These are phyloP conservation scores for Marasmarcha lunaedactyla DNA, from an alignment of 2,888 invertebrate species.

Conservation along the genomic window DNA sequence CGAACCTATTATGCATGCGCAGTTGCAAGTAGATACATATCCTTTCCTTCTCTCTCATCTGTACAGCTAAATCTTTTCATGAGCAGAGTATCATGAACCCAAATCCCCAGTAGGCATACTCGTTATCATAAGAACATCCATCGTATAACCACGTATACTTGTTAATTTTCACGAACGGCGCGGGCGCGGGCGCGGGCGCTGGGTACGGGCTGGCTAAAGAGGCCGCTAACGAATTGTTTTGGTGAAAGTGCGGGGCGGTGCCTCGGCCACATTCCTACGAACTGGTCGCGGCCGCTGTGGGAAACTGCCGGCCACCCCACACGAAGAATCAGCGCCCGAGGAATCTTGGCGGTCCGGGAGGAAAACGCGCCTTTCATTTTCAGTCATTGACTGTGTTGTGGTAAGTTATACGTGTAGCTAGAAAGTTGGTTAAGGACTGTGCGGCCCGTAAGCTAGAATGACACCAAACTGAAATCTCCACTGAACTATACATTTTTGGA, in stretches of 20 bases:
- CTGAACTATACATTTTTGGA: too few relatives aligned
- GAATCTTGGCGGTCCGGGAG: constrained; percentile 29
- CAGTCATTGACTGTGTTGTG: constrained; percentile 7
- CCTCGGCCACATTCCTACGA: constrained; percentile 68
- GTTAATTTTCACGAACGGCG: constrained; percentile 61
- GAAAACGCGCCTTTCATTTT: neutral
- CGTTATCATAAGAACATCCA: too few relatives aligned
- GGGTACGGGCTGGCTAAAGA: constrained; percentile 61
- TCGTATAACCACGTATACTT: constrained; percentile 18
- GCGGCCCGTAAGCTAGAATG: too few relatives aligned
- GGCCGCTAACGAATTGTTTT: constrained; percentile 70
- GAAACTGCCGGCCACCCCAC: constrained; percentile 64
- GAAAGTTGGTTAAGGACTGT: too few relatives aligned
- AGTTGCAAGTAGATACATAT: too few relatives aligned
- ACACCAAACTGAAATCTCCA: too few relatives aligned
- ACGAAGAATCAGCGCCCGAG: constrained; percentile 40
- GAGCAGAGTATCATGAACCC: too few relatives aligned
- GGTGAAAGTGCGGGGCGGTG: constrained; percentile 69
- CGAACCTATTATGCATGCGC: too few relatives aligned
- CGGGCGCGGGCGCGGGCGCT: constrained; percentile 47
- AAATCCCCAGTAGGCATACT: too few relatives aligned
- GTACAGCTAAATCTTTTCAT: too few relatives aligned
- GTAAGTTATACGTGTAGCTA: too few relatives aligned
- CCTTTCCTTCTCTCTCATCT: too few relatives aligned
- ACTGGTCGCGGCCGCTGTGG: constrained; percentile 68